phyloP scores from a whole-genome alignment of 2,797 vertebrate genomes.

The Falco rusticolus region DNA sequence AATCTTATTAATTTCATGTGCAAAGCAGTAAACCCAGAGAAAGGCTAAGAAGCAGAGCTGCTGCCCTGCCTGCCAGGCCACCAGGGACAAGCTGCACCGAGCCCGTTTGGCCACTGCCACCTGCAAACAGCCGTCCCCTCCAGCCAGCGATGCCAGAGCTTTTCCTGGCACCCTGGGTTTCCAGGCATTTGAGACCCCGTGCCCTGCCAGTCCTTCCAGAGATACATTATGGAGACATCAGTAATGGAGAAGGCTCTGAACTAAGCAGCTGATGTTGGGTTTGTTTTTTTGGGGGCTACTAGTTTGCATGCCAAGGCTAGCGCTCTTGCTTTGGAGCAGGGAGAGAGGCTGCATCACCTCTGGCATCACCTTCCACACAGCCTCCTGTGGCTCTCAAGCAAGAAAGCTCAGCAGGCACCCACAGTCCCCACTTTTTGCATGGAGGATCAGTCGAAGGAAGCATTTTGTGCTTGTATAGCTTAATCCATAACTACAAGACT shows the following conservation, averaged over 20 bases:
- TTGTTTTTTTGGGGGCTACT: not conserved
- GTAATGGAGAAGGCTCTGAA: not conserved
- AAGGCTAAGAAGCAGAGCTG: not conserved
- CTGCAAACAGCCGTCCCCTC: not conserved
- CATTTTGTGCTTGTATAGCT: not conserved
- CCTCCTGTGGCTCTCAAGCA: rapidly evolving
- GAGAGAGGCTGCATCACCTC: not conserved
- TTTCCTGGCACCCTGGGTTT: not conserved
- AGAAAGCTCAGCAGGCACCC: not conserved
- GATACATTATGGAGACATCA: rapidly evolving
- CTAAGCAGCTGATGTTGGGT: not conserved
- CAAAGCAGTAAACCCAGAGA: not conserved
- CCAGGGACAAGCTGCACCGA: not conserved
- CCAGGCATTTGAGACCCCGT: not conserved
- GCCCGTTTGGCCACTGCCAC: not conserved
- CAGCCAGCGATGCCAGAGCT: not conserved
- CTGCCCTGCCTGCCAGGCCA: not conserved
- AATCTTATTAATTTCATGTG: slow-evolving; percentile 20
- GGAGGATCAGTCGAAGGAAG: not conserved
- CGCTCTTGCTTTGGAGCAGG: not conserved
- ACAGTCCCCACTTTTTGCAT: rapidly evolving
- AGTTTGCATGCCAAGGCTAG: rapidly evolving
- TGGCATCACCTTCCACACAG: rapidly evolving
- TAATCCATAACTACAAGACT: not conserved
- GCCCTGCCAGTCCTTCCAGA: not conserved